Percentiles rank a stretch among this genome's conserved stretches.
phyloP scores from a whole-genome alignment of 2,888 invertebrate genomes.

The Mesoligia furuncula region DNA sequence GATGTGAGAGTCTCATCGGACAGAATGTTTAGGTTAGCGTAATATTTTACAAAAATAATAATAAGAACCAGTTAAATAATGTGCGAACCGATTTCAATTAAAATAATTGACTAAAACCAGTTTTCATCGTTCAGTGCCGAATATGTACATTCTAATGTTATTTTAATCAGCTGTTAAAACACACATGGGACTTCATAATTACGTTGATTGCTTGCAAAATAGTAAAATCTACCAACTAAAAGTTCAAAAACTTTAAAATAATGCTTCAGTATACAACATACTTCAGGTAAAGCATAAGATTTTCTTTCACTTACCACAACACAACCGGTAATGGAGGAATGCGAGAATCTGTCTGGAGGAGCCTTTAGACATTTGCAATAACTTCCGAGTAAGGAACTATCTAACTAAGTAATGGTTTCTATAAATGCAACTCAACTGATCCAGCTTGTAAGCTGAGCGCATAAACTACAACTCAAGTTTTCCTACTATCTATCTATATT shows the following conservation, averaged over 20 bases:
- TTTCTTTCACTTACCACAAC: neutral
- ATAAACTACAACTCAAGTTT: neutral
- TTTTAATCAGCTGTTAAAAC: neutral
- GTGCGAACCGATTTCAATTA: neutral
- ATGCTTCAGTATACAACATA: neutral
- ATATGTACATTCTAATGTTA: neutral
- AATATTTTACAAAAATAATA: neutral
- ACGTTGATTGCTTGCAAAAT: neutral
- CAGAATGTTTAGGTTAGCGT: neutral
- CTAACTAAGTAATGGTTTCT: constrained; percentile 60
- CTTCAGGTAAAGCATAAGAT: neutral
- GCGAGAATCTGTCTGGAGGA: constrained; percentile 28
- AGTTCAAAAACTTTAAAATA: neutral
- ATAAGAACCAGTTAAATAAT: neutral
- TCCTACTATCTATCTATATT: too few species aligned
- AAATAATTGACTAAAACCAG: neutral
- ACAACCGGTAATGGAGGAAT: constrained; percentile 13
- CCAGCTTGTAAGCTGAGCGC: constrained; percentile 4
- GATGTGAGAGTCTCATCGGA: neutral
- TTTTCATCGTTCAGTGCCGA: neutral
- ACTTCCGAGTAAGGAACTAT: constrained; percentile 67
- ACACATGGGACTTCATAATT: neutral
- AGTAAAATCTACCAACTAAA: neutral
- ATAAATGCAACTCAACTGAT: constrained; percentile 51
- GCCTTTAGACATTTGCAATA: constrained; percentile 63